A percentile compares a stretch with the other conserved stretches of the same genome.
Conservation (phyloP, 1,140 invertebrate species). For the Drosophila parvula region DNA sequence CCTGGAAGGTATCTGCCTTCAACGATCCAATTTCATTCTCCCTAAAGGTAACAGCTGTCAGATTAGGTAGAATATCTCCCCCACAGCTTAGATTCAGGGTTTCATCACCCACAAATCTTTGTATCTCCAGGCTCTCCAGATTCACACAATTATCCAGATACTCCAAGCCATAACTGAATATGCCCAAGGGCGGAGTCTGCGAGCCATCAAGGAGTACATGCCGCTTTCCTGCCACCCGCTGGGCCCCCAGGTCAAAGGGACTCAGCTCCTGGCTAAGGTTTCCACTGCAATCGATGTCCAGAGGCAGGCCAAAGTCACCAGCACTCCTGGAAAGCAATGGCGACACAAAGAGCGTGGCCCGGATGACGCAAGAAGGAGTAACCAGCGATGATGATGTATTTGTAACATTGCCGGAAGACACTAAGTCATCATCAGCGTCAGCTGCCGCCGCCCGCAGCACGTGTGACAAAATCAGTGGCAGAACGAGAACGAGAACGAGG, state of each 20-base stretch:
- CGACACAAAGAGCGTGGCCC: constrained; percentile 56
- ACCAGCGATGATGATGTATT: neutral
- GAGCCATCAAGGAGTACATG: constrained; percentile 70
- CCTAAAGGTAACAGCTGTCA: constrained; percentile 21
- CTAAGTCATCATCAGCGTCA: constrained; percentile 32
- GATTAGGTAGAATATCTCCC: constrained; percentile 9
- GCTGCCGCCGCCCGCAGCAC: constrained; percentile 26
- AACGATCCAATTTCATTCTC: constrained; percentile 57
- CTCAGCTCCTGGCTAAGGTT: neutral
- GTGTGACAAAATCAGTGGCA: constrained; percentile 27
- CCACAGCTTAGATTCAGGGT: constrained; percentile 36
- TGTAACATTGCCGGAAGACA: constrained; percentile 12
- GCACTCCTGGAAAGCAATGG: constrained; percentile 22
- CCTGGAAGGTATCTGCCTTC: constrained; percentile 40
- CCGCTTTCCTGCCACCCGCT: constrained; percentile 60
- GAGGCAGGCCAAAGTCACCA: constrained; percentile 58
- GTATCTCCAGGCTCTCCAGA: constrained; percentile 48
- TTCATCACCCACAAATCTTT: constrained; percentile 58
- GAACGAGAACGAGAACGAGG: constrained; percentile 14
- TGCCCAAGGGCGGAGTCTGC: constrained; percentile 52
- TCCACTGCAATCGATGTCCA: constrained; percentile 58
- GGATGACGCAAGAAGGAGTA: constrained; percentile 49
- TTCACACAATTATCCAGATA: constrained; percentile 66
- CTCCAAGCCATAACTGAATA: constrained; percentile 68
- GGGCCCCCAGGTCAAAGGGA: constrained; percentile 46